Percentiles rank a stretch among this genome's conserved stretches.
Conservation (phyloP, 2,888 invertebrate species). For the Chrysotoxum bicinctum region DNA sequence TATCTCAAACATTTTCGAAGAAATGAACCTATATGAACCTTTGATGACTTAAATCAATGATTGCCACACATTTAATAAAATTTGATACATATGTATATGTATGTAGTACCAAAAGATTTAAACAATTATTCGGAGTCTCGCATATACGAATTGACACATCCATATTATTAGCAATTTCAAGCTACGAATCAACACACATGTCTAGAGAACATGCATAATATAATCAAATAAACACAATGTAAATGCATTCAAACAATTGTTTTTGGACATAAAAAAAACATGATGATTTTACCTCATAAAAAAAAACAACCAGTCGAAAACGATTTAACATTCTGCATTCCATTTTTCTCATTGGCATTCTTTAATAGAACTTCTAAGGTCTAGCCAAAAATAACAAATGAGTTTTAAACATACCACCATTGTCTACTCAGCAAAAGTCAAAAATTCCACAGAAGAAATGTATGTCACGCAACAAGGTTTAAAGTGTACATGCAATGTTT, state of each 20-base stretch:
- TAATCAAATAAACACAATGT: not conserved
- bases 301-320: not conserved
- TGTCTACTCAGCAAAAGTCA: not conserved
- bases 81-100: too few species aligned
- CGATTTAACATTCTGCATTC: not conserved
- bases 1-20: too few species aligned
- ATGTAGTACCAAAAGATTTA: too few species aligned
- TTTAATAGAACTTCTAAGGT: not conserved
- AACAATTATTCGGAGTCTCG: too few species aligned
- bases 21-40: too few species aligned
- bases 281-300: not conserved
- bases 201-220: too few species aligned
- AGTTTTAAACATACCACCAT: not conserved
- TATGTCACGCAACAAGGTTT: conserved; percentile 5
- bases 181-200: too few species aligned
- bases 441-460: not conserved
- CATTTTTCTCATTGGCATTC: not conserved
- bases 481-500: not conserved
- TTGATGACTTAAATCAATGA: too few species aligned
- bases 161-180: too few species aligned
- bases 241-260: not conserved
- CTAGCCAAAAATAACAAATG: not conserved
- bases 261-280: not conserved
- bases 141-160: too few species aligned
- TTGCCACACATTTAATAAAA: too few species aligned